phyloP scores from a whole-genome alignment of 2,888 invertebrate species.

The Drosophila glabriapex region DNA sequence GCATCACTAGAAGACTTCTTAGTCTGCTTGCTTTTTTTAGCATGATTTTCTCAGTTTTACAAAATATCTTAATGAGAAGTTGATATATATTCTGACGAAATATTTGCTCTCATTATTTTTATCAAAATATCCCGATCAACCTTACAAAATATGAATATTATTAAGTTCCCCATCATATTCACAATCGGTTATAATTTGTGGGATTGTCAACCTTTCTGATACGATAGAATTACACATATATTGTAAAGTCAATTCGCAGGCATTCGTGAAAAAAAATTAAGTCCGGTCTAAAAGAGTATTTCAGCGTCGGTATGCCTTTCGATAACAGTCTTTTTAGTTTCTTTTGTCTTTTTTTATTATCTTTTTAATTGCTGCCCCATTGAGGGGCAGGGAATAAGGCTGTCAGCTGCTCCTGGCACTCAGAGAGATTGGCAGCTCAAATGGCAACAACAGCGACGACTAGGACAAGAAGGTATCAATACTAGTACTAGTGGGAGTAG shows the following conservation, averaged over 20 bases:
- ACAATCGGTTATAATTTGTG: neutral
- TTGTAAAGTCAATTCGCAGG: neutral
- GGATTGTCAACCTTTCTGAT: no score
- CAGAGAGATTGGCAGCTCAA: conserved; percentile 14
- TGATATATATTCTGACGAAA: neutral
- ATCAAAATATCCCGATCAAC: no score
- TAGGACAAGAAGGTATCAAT: neutral
- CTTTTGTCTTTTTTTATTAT: conserved; percentile 2
- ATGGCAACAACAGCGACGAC: conserved; percentile 14
- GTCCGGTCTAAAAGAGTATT: neutral
- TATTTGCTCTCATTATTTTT: no score
- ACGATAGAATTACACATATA: neutral
- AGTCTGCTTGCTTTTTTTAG: neutral
- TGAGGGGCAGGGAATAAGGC: neutral
- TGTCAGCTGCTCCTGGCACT: neutral
- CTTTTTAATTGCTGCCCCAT: conserved; percentile 23
- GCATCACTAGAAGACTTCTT: neutral
- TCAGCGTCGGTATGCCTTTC: neutral
- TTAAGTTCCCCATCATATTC: no score
- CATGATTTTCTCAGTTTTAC: neutral
- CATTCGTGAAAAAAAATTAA: neutral
- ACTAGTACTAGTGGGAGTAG: neutral
- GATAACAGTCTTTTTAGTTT: conserved; percentile 1
- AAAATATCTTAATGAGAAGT: neutral
- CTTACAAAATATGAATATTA: no score